Evolutionary conservation across 2,888 invertebrate genomes (phyloP).

Genomic region (Isoperla grammatica): DNA sequence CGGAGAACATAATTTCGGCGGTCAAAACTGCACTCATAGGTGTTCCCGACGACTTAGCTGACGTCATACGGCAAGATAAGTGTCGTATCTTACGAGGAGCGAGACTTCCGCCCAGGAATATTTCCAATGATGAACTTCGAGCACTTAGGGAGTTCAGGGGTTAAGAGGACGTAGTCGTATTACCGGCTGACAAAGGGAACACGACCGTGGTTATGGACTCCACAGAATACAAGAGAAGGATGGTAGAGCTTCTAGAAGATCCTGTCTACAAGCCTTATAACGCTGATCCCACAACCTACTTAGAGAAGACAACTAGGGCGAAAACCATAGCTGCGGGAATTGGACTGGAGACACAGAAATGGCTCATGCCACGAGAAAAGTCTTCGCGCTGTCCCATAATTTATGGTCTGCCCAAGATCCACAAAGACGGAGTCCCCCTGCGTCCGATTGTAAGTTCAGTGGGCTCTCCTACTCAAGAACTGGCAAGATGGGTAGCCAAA

Average conservation of each 20-base stretch:
- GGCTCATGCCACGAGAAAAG: background rate
- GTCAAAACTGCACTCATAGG: background rate
- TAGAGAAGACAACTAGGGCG: background rate
- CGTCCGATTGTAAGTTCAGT: conserved; percentile 14
- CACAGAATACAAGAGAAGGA: background rate
- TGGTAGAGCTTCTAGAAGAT: background rate
- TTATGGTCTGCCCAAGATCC: conserved; percentile 15
- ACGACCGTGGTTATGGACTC: background rate
- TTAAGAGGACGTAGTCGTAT: background rate
- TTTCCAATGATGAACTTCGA: background rate
- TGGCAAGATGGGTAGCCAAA: conserved; percentile 3
- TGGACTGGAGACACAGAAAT: background rate
- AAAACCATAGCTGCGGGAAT: background rate
- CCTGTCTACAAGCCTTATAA: background rate
- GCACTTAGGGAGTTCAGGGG: background rate
- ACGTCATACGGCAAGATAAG: background rate
- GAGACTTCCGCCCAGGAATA: background rate
- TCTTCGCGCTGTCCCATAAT: background rate
- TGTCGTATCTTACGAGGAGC: background rate
- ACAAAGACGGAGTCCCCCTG: conserved; percentile 1
- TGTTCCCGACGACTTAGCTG: background rate
- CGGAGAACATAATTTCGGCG: background rate
- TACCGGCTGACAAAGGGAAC: conserved; percentile 1
- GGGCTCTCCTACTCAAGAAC: conserved; percentile 12
- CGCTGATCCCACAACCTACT: background rate